Conservation (phyloP, 2,888 invertebrate species). For the Vesta saturnalis region DNA sequence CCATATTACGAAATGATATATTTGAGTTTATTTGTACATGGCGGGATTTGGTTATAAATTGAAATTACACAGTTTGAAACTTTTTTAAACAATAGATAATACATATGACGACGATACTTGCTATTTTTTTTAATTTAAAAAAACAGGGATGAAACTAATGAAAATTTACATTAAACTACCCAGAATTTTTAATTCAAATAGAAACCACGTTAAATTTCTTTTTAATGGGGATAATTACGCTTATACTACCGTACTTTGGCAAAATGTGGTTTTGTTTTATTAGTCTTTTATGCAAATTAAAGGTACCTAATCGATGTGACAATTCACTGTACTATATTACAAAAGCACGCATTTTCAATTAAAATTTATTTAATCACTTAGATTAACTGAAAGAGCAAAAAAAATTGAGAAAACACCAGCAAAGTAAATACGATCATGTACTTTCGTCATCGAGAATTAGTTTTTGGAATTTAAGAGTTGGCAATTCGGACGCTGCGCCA, state of each 20-base stretch:
- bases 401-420: too few relatives aligned
- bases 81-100: background rate
- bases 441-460: too few relatives aligned
- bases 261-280: constrained; percentile 28
- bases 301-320: constrained; percentile 10
- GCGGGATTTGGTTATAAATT: constrained; percentile 22
- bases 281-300: constrained; percentile 27
- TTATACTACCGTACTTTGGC: constrained; percentile 13
- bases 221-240: constrained; percentile 27
- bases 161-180: constrained; percentile 16
- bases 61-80: background rate
- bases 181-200: constrained; percentile 19
- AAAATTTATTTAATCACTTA: too few relatives aligned
- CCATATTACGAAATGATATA: constrained; percentile 33
- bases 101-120: background rate
- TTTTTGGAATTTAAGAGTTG: too few relatives aligned
- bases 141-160: constrained; percentile 17
- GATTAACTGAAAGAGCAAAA: too few relatives aligned
- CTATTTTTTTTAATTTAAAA: constrained; percentile 29
- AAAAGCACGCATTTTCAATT: too few relatives aligned
- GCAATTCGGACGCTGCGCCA: too few relatives aligned
- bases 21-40: constrained; percentile 33
- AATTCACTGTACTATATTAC: constrained; percentile 7
- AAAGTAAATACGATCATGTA: too few relatives aligned
- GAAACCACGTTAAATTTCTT: constrained; percentile 20